Evolutionary conservation across 30 jellyfish, hydroid and myxozoan species (phyloP), one percentile per base, ranked within the genome.

Genomic region (Aurelia coerulea): DNA sequence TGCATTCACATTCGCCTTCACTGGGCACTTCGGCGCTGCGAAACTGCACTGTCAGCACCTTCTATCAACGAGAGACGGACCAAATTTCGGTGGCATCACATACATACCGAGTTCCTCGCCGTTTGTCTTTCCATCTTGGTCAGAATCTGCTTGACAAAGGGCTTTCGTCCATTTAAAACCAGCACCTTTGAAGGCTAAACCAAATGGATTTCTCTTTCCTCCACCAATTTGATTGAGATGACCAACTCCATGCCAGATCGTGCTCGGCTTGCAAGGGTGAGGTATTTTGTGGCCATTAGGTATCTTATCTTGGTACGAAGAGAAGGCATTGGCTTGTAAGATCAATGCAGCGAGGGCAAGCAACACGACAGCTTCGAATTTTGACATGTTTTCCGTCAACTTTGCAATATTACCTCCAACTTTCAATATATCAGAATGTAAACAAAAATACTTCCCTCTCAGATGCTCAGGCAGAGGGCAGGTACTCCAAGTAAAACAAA

Each of bases 131-230:
- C 96, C 96, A 73, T 88, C 96, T 4, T 74, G 63, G 33, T 88
- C 96, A 2, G 96, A 88, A 72, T 88, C 96, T 41, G 84, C 90
- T 51, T 65, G 72, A 64, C 96, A 88, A 5, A 88, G 79, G 4
- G 65, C 62, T 59, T 65, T 71, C 60, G 96, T 88, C 96, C 96
- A 88, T 71, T 58, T 78, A 68, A 23, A 63, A 13, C 91, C 96
- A 5, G 96, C 96, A 11, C 42, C 31, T 37, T 23, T 63, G 46
- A 88, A 88, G 10, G 85, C 96, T 16, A 33, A 50, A 10, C 96
- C 96, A 88, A 88, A 88, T 2, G 91, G 90, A 49, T 88, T 88
- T 81, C 96, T 41, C 66, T 78, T 79, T 46, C 96, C 96, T 8
- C 91, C 96, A 15, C 96, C 96, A 37, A 73, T 15, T 14, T 58